Conservation (phyloP, 2,113 vertebrate species). For the Salvelinus fontinalis region DNA sequence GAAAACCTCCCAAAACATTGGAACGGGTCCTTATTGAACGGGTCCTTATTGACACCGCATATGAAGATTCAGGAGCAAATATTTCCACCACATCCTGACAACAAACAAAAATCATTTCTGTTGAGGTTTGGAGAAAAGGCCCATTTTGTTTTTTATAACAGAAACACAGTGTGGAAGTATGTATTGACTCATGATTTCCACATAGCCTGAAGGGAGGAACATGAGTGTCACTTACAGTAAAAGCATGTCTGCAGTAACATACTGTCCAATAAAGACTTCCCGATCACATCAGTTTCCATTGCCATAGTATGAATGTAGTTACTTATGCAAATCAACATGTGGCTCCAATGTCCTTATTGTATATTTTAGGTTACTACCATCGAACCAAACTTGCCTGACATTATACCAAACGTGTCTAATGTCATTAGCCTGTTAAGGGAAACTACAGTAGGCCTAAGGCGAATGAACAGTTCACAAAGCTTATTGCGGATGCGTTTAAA, state of each 20-base stretch:
- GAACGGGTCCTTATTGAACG: background rate
- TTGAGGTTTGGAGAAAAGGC: constrained; percentile 33
- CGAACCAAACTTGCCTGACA: background rate
- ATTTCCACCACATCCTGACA: constrained; percentile 67
- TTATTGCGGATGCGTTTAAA: background rate
- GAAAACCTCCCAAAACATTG: constrained; percentile 49
- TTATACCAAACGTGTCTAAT: background rate
- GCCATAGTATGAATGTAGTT: constrained; percentile 1
- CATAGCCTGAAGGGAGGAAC: constrained; percentile 27
- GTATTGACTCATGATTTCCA: constrained; percentile 47
- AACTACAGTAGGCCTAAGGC: background rate
- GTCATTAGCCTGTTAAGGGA: background rate
- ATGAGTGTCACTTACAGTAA: constrained; percentile 26
- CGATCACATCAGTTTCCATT: constrained; percentile 13
- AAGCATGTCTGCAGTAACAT: constrained; percentile 19
- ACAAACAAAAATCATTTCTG: constrained; percentile 59
- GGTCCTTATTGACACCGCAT: constrained; percentile 24
- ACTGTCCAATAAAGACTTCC: background rate
- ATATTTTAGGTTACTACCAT: constrained; percentile 7
- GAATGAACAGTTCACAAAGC: background rate
- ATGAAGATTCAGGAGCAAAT: constrained; percentile 44
- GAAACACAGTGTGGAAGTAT: background rate
- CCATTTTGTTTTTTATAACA: too few relatives aligned
- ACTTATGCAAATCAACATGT: constrained; percentile 7
- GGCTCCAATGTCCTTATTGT: constrained; percentile 8